phyloP scores from a whole-genome alignment of 2,797 vertebrate genomes.

The Rhinoraja longicauda region DNA sequence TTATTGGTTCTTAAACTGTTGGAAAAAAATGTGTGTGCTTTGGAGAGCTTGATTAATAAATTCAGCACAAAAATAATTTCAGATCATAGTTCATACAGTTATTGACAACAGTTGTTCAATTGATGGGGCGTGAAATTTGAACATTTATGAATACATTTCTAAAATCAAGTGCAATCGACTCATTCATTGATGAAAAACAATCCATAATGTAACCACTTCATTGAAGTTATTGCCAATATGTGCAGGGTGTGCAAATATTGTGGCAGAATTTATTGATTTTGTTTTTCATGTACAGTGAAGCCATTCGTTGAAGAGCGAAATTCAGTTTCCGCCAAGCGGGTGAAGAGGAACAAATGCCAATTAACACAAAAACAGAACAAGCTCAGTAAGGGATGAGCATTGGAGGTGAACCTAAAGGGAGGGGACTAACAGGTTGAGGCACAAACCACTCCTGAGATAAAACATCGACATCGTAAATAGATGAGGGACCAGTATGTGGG shows the following conservation, averaged over 20 bases:
- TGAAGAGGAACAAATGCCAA: neutral
- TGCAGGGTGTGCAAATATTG: neutral
- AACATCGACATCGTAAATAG: neutral
- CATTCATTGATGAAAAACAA: slow-evolving; percentile 26
- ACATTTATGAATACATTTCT: neutral
- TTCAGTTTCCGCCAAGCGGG: neutral
- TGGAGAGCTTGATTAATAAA: neutral
- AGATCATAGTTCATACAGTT: neutral
- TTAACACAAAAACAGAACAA: neutral
- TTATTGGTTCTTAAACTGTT: neutral
- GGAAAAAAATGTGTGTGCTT: too few species aligned
- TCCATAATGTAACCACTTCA: neutral
- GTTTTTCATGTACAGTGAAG: neutral
- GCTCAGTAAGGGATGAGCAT: neutral
- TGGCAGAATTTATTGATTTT: neutral
- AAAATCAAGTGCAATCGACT: neutral
- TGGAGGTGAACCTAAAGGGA: neutral
- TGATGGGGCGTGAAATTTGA: neutral
- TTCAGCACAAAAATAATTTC: neutral
- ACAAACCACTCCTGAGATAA: neutral
- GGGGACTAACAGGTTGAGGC: neutral
- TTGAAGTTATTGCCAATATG: neutral
- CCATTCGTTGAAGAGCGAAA: neutral
- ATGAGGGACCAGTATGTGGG: neutral
- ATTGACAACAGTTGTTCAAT: neutral